Evolutionary conservation across 2,888 invertebrate species (phyloP).

Genomic region (Nemurella pictetii): DNA sequence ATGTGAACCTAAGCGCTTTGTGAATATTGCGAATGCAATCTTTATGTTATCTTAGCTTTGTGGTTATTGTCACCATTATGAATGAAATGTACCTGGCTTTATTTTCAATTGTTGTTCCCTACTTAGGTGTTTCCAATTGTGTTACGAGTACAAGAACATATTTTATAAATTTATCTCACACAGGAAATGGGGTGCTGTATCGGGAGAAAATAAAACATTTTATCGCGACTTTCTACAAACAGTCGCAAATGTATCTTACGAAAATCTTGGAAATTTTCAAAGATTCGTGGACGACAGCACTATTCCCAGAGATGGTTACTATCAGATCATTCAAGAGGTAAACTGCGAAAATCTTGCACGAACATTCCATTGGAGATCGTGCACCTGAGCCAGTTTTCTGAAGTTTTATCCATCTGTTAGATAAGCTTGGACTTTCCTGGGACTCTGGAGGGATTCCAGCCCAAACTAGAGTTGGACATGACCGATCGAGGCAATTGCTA

Average conservation of each 20-base stretch:
- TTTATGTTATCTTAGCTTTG: too few species aligned
- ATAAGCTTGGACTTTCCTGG: constrained; percentile 9
- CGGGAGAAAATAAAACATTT: background rate
- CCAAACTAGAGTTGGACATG: background rate
- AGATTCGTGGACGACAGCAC: background rate
- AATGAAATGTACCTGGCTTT: too few species aligned
- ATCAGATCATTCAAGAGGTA: constrained; percentile 5
- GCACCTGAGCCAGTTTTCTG: background rate
- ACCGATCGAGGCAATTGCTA: constrained; percentile 1
- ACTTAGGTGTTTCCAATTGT: too few species aligned
- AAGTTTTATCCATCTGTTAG: background rate
- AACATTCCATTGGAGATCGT: background rate
- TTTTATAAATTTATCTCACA: too few species aligned
- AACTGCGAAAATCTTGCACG: background rate
- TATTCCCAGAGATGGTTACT: constrained; percentile 12
- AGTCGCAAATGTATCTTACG: constrained; percentile 9
- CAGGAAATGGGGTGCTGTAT: background rate
- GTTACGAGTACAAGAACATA: too few species aligned
- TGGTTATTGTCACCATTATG: too few species aligned
- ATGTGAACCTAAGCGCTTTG: too few species aligned
- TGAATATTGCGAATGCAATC: too few species aligned
- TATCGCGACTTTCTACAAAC: constrained; percentile 3
- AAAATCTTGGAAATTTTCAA: background rate
- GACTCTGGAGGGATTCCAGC: background rate
- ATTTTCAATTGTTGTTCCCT: too few species aligned